Conservation (phyloP, 2,797 vertebrate genomes). For the Paedocypris micromegethes region DNA sequence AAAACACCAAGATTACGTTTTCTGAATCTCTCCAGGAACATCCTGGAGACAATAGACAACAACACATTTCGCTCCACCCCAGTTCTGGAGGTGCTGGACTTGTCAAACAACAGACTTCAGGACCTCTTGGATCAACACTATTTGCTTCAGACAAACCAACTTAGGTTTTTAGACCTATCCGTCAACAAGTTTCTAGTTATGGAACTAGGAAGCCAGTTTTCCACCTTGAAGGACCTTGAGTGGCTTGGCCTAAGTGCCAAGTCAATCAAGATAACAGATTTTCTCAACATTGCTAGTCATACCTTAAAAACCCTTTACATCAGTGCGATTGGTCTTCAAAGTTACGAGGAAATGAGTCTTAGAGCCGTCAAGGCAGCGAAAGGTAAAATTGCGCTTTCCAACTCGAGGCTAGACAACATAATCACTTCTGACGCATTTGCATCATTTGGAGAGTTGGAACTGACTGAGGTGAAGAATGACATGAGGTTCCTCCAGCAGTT, state of each 20-base stretch:
- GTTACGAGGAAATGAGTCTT: slow-evolving; percentile 59
- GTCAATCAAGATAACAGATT: slow-evolving; percentile 60
- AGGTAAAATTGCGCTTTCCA: slow-evolving; percentile 45
- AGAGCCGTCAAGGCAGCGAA: slow-evolving; percentile 43
- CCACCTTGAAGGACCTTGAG: slow-evolving; percentile 59
- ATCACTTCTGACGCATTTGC: slow-evolving; percentile 65
- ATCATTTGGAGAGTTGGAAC: slow-evolving; percentile 64
- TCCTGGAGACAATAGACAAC: slow-evolving; percentile 59
- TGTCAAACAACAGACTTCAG: slow-evolving; percentile 74
- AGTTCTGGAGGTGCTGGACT: slow-evolving; percentile 69
- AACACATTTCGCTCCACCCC: slow-evolving; percentile 65
- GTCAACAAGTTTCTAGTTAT: slow-evolving; percentile 66
- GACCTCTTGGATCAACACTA: slow-evolving; percentile 60
- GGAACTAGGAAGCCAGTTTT: slow-evolving; percentile 63
- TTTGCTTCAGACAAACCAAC: slow-evolving; percentile 54
- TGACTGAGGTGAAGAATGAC: slow-evolving; percentile 63
- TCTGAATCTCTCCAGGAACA: slow-evolving; percentile 75
- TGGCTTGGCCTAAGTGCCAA: slow-evolving; percentile 66
- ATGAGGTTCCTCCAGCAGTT: slow-evolving; percentile 45
- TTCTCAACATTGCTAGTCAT: slow-evolving; percentile 61
- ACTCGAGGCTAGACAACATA: not conserved
- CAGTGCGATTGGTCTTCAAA: slow-evolving; percentile 47
- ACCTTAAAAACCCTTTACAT: slow-evolving; percentile 60
- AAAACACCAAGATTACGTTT: slow-evolving; percentile 55
- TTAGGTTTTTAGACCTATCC: slow-evolving; percentile 72